Conservation (phyloP, 2,888 invertebrate genomes). For the Drosophila meridionalis region DNA sequence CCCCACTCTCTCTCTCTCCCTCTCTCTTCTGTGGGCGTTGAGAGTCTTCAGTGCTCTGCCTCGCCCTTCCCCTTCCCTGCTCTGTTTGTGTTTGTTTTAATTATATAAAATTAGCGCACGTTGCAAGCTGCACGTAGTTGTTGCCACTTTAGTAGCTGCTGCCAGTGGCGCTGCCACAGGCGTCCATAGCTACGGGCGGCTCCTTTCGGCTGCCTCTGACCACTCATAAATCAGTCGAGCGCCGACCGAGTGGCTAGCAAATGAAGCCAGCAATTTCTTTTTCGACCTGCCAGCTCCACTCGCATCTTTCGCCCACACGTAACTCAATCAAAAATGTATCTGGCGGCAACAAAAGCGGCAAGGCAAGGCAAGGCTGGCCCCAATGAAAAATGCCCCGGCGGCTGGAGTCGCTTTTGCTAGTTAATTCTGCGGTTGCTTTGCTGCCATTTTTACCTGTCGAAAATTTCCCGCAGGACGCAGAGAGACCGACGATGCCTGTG, state of each 20-base stretch:
- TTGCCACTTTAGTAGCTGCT: constrained; percentile 42
- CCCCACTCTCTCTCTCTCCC: not conserved
- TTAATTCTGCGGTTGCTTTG: constrained; percentile 69
- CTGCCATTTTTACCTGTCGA: constrained; percentile 79
- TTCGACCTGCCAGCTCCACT: constrained; percentile 5
- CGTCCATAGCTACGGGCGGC: not conserved
- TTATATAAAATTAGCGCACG: constrained; percentile 79
- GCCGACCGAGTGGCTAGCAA: constrained; percentile 54
- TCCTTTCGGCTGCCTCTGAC: constrained; percentile 30
- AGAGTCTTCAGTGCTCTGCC: not conserved
- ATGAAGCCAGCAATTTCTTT: constrained; percentile 71
- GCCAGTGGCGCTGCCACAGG: constrained; percentile 9
- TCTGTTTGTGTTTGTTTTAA: constrained; percentile 75
- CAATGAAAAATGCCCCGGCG: constrained; percentile 57
- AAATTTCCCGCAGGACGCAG: constrained; percentile 78
- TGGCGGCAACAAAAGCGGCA: constrained; percentile 69
- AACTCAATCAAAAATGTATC: constrained; percentile 80
- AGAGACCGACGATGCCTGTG: constrained; percentile 52
- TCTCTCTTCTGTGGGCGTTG: constrained; percentile 48
- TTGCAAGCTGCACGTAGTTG: constrained; percentile 74
- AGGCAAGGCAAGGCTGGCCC: constrained; percentile 42
- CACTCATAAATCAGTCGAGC: constrained; percentile 73
- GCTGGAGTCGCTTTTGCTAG: constrained; percentile 55
- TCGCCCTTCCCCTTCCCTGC: not conserved
- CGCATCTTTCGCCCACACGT: constrained; percentile 48